Evolutionary conservation across 2,797 vertebrate species (phyloP), one percentile per base, ranked within the genome.

Genomic region (Oreonectes daqikongensis): DNA sequence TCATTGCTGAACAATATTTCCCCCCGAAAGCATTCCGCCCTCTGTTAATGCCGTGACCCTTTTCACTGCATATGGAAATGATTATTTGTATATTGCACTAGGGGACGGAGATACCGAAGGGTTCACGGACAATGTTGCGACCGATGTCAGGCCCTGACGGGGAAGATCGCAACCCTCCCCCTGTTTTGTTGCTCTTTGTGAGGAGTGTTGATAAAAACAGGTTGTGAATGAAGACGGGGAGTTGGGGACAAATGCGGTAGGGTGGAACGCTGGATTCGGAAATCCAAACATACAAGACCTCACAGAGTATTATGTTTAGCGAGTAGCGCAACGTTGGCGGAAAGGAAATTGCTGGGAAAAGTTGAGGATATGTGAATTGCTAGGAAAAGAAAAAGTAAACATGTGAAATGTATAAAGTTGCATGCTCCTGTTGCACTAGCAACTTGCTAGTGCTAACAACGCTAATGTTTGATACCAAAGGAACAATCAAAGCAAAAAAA

Each of bases 1-100:
- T 94, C 93, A 94, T 92, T 92, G 93, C 91, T 91, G 92, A 83
- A 93, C 92, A 94, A 94, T 94, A 93, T 93, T 93, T 90, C 87
- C 87, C 90, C 88, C 87, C 88, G 73, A 90, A 91, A 91, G 92
- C 90, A 93, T 92, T 92, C 92, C 90, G 91, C 86, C 87, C 84
- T 90, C 88, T 91, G 92, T 92, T 93, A 92, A 92, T 88, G 85
- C 86, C 81, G 77, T 90, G 91, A 92, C 92, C 92, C 89, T 79
- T 65, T 89, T 87, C 88, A 72, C 90, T 87, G 89, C 90, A 83
- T 89, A 92, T 90, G 92, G 90, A 90, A 91, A 89, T 88, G 88
- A 88, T 87, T 92, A 91, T 93, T 93, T 93, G 93, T 93, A 90
- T 91, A 89, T 89, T 90, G 90, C 91, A 88, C 90, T 90, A 89